Evolutionary conservation across 2,888 invertebrate genomes (phyloP).

Genomic region (Tenthredo amoena): DNA sequence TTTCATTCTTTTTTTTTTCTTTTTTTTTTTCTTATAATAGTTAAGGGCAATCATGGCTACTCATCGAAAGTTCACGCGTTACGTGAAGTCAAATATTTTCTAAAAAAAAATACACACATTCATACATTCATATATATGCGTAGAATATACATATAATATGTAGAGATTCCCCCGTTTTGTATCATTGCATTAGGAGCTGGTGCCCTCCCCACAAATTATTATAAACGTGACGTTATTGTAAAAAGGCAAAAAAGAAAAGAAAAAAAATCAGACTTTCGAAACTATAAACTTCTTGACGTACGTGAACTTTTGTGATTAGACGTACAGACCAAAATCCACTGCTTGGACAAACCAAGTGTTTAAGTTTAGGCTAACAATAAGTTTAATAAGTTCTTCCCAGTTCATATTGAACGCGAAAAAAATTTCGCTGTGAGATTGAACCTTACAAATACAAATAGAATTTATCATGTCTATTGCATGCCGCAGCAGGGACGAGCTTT

Average conservation of each 20-base stretch:
- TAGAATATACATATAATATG: not conserved
- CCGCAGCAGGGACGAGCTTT: conserved; percentile 10
- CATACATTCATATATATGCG: conserved; percentile 1
- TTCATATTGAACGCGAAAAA: not conserved
- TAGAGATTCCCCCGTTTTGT: not conserved
- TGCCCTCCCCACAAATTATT: not conserved
- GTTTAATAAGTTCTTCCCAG: conserved; percentile 44
- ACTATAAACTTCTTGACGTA: conserved; percentile 16
- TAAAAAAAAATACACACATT: not conserved
- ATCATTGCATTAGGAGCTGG: not conserved
- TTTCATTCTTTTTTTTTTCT: not conserved
- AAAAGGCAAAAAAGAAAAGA: not conserved
- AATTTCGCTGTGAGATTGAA: not conserved
- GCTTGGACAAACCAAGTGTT: conserved; percentile 36
- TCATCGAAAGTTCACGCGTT: conserved; percentile 32
- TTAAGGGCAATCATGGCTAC: conserved; percentile 33
- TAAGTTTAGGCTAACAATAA: conserved; percentile 52
- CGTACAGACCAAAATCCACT: conserved; percentile 48
- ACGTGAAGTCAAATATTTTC: conserved; percentile 21
- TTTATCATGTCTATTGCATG: conserved; percentile 29
- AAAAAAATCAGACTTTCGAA: not conserved
- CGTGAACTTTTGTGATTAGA: conserved; percentile 37
- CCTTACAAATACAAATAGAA: conserved; percentile 30
- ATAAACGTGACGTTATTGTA: not conserved
- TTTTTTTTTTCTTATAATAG: conserved; percentile 23